Conservation (phyloP, 2,888 invertebrate genomes). For the Phortica magna region DNA sequence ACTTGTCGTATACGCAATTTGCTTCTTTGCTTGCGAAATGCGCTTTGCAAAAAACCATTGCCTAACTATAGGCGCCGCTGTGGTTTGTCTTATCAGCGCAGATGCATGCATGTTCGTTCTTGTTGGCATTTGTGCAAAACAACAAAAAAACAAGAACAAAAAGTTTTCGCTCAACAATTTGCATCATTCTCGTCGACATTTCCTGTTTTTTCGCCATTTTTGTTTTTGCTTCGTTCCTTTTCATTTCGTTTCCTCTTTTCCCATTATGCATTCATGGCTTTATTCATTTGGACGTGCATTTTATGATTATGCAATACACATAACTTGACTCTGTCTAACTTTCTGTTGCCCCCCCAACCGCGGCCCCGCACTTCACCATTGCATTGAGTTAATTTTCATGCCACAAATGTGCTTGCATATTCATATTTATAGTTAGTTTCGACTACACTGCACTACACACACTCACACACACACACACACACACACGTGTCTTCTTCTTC, state of each 20-base stretch:
- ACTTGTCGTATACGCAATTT: too few relatives aligned
- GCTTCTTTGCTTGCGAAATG: too few relatives aligned
- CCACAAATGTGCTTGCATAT: not conserved
- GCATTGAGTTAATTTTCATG: not conserved
- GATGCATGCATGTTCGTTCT: not conserved
- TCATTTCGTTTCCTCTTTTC: not conserved
- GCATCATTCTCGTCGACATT: not conserved
- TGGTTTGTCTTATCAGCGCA: not conserved
- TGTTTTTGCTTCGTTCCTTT: too few relatives aligned
- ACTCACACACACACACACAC: too few relatives aligned
- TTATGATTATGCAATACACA: constrained; percentile 19
- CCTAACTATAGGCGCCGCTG: too few relatives aligned
- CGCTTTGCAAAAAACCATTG: too few relatives aligned
- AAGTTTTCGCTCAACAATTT: too few relatives aligned
- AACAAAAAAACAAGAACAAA: not conserved
- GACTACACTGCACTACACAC: too few relatives aligned
- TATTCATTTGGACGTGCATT: not conserved
- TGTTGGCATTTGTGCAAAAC: not conserved
- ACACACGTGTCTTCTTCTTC: too few relatives aligned
- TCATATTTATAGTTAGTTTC: too few relatives aligned
- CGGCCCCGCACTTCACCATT: not conserved
- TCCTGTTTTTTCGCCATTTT: not conserved
- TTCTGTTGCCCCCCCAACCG: not conserved
- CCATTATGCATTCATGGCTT: not conserved
- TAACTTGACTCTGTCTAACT: not conserved